These are phyloP conservation scores for Botia kubotai DNA, from an alignment of 2,797 vertebrate species.

Conservation along the genomic window DNA sequence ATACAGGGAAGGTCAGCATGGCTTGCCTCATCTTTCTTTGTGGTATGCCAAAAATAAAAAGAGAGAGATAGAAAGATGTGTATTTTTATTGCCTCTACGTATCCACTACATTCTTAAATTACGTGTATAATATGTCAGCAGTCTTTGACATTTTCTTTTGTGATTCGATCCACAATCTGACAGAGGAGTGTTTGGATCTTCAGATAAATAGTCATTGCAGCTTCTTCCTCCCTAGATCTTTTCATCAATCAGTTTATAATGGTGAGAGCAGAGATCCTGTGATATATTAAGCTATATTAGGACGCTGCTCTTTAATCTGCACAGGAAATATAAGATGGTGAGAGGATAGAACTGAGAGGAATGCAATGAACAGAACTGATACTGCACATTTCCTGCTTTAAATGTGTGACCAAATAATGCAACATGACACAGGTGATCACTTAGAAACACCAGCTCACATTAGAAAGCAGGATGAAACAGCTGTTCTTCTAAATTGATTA, in stretches of 20 bases:
- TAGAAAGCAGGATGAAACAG: too few relatives aligned
- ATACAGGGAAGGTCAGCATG: slow-evolving; percentile 32
- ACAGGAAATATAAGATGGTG: slow-evolving; percentile 75
- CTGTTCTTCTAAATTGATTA: too few relatives aligned
- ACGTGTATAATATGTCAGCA: slow-evolving; percentile 33
- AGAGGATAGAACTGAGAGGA: slow-evolving; percentile 70
- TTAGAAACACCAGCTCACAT: too few relatives aligned
- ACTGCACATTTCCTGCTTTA: neutral
- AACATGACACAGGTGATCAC: slow-evolving; percentile 45
- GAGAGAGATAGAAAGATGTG: neutral
- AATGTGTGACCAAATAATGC: neutral
- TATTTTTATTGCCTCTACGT: slow-evolving; percentile 35
- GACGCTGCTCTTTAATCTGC: slow-evolving; percentile 64
- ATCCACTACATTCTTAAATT: slow-evolving; percentile 44
- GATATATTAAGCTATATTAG: slow-evolving; percentile 50
- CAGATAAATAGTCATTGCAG: slow-evolving; percentile 45
- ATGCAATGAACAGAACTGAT: too few relatives aligned
- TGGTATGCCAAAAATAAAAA: slow-evolving; percentile 33
- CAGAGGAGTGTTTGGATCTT: slow-evolving; percentile 29
- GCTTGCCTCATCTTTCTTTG: slow-evolving; percentile 20
- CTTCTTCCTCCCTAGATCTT: slow-evolving; percentile 43
- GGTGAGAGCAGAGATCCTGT: slow-evolving; percentile 39
- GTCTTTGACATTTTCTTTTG: slow-evolving; percentile 38
- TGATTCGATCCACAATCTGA: slow-evolving; percentile 28
- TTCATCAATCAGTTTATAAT: slow-evolving; percentile 46